Evolutionary conservation across 2,797 vertebrate genomes (phyloP), one percentile per base, ranked within the genome.

Genomic region (Botia almorhae): DNA sequence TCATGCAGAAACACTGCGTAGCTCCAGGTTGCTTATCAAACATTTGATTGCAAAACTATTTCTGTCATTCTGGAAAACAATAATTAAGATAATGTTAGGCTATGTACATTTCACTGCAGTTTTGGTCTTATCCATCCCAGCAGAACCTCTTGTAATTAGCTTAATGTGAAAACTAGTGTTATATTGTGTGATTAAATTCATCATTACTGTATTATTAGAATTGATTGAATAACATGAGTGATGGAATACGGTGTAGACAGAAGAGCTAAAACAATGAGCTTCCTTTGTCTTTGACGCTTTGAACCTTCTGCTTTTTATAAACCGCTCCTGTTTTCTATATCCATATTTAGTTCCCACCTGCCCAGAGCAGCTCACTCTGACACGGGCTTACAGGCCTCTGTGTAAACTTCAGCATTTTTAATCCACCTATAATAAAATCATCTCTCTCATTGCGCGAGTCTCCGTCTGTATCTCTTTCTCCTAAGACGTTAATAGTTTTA

Each of bases 301-400:
- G 53, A 68, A 51, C 29, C 14, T 53, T 29, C 11, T 43, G 23
- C 23, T 79, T 51, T 55, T 36, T 83, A 5, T 60, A 36, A 55
- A 58, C 65, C 70, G 58, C 61, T 74, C 26, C n/a, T 64, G 5
- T 67, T 33, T 60, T 68, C 7, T n/a, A 61, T 75, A 74, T 78
- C 63, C n/a, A 46, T 50, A 58, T 76, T 83, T 83, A 80, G 58
- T 69, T 69, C 56, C 55, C 67, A 71, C 71, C 76, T 58, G 65
- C 76, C 50, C 64, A 64, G 12, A 69, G 72, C 81, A 48, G 39
- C 76, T 69, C 70, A 14, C 23, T 46, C 58, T 70, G 50, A 76
- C 67, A 70, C 65, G 29, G 17, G 29, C 11, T 4, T 23, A 67
- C 64, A 69, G 19, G 63, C 48, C 64, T 82, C 26, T 17, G 58